Evolutionary conservation across 1,140 invertebrate genomes (phyloP), one percentile per base, ranked within the genome.

Genomic region (Saccostrea glomerata): DNA sequence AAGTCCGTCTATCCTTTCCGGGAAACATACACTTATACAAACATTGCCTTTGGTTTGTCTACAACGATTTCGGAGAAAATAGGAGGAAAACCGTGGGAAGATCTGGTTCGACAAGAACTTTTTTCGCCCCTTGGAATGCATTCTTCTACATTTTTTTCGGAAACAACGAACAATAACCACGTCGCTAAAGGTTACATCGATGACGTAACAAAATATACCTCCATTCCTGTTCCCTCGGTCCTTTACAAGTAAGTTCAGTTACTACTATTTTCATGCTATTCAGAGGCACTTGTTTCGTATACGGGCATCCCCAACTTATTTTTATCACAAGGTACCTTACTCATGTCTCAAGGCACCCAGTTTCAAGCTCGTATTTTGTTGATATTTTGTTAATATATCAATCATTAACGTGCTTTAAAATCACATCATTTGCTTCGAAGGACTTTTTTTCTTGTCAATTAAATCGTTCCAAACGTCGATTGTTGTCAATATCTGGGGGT

Each of bases 41-140:
- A 93, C 82, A 36, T 94, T 0, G 92, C 93, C 91, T 94, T 93
- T 84, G 93, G 93, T 0, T 63, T 94, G 36, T 88, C 91, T 0
- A 92, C 91, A 20, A 83, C 85, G 25, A 90, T 94, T 56, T 90
- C 92, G 1, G 93, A 94, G 84, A 82, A 36, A 17, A 23, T 66
- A 90, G 77, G 91, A 63, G 87, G 85, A 5, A 88, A 88, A 55
- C n/a, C 85, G 4, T 94, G 93, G 93, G 92, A 94, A 73, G 83
- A 92, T 23, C 87, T 93, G 47, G 87, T 92, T 0, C 77, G 47
- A 7, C 70, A 90, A 7, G 83, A 92, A 23, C 13, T 94, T 13
- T 91, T 92, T 56, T 7, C 77, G 30, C 92, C 92, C 13, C 87
- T 94, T 47, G 91, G 90, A 36, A 94, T 94, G 93, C 82, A 89